phyloP scores from a whole-genome alignment of 2,888 invertebrate species.

The Ormyrus labotus region DNA sequence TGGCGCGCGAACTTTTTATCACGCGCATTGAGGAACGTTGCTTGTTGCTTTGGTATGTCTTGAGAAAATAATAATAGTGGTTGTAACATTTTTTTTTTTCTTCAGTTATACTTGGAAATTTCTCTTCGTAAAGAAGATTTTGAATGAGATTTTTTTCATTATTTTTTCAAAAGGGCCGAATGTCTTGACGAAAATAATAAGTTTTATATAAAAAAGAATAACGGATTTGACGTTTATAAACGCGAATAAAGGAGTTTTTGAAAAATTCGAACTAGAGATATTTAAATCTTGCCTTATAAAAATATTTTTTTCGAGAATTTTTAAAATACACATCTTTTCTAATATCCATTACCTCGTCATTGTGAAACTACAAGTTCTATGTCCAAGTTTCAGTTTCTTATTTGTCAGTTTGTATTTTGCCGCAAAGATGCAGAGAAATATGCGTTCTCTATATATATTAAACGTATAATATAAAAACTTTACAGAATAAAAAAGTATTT shows the following conservation, averaged over 20 bases:
- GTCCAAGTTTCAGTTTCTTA: conserved; percentile 16
- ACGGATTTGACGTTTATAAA: neutral
- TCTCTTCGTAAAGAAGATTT: no score
- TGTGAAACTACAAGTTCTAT: conserved; percentile 21
- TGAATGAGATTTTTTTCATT: neutral
- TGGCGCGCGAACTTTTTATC: neutral
- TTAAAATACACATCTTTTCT: conserved; percentile 39
- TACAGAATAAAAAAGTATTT: conserved; percentile 10
- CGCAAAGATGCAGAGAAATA: neutral
- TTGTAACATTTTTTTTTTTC: no score
- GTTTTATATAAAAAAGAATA: neutral
- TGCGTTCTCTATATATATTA: neutral
- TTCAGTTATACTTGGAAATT: no score
- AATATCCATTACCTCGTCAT: conserved; percentile 23
- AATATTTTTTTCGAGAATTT: conserved; percentile 32
- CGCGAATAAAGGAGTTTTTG: neutral
- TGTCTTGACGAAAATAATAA: neutral
- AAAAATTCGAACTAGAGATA: conserved; percentile 11
- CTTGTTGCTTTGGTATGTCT: conserved; percentile 25
- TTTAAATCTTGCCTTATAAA: conserved; percentile 24
- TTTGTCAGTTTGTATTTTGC: neutral
- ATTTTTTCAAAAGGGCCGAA: neutral
- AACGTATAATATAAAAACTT: neutral
- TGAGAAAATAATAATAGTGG: conserved; percentile 21
- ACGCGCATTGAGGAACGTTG: conserved; percentile 39